phyloP scores from a whole-genome alignment of 2,888 invertebrate species.

The Lochmaea capreae region DNA sequence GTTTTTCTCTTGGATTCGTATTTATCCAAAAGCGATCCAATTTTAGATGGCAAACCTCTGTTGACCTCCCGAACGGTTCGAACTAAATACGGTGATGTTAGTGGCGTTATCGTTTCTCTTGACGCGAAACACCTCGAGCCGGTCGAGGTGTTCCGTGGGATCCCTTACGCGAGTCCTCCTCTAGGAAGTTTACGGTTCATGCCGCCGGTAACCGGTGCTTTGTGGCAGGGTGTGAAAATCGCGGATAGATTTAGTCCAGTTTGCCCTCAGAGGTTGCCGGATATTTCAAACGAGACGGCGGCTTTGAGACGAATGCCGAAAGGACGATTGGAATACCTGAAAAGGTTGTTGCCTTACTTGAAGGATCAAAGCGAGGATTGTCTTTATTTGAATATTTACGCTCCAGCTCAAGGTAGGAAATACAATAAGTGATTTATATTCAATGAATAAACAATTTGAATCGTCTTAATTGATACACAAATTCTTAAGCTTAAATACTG shows the following conservation, averaged over 20 bases:
- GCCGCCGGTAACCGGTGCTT: constrained; percentile 94
- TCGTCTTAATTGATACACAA: neutral
- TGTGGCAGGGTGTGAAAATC: constrained; percentile 90
- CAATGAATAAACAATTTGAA: neutral
- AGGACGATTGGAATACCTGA: constrained; percentile 89
- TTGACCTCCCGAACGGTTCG: constrained; percentile 86
- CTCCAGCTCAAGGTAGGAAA: constrained; percentile 88
- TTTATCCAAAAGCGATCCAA: constrained; percentile 52
- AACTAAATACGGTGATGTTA: constrained; percentile 89
- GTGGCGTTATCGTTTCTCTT: constrained; percentile 86
- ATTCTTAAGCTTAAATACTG: too few relatives aligned
- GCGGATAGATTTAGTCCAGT: constrained; percentile 91
- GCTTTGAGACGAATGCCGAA: constrained; percentile 87
- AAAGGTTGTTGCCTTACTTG: constrained; percentile 86
- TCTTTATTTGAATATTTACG: constrained; percentile 95
- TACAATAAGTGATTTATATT: neutral
- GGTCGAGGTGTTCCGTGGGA: constrained; percentile 92
- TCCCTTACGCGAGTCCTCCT: constrained; percentile 95
- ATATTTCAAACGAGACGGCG: constrained; percentile 86
- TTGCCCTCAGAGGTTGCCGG: constrained; percentile 91
- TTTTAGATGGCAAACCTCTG: constrained; percentile 61
- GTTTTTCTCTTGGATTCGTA: constrained; percentile 41
- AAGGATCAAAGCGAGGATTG: constrained; percentile 97
- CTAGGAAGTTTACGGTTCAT: constrained; percentile 91
- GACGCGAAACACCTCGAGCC: constrained; percentile 85